Base-by-base conservation (phyloP, 1,140 invertebrate genomes). In the Atta texana region DNA sequence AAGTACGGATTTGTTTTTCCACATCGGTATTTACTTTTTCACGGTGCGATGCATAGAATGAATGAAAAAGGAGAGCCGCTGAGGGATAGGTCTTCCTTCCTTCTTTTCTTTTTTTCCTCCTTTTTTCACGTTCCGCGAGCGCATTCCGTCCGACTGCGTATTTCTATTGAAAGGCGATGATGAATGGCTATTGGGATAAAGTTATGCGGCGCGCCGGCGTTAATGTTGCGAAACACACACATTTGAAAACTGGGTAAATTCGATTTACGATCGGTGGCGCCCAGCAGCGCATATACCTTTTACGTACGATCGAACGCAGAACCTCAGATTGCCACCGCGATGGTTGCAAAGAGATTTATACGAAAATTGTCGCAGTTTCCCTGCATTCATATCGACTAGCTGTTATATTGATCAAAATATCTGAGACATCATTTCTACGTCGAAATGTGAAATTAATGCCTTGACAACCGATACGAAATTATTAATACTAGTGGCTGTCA, bases 151-250 rank as follows among this genome's bases (percentile, higher is more conserved):
- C 89, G 90, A 92, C 90, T 93, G 91, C 76, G 59, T 86, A 71
- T 86, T 88, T 84, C 92, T 92, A 94, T 94, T 91, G 92, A 94
- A 93, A 92, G 78, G 77, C 86, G 86, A 92, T 94, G 93, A 94
- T 91, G 92, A 94, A 94, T 94, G 93, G 93, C 92, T 92, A 94
- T 93, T 88, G 92, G 91, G 94, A 94, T 93, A 95, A 94, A 95
- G 93, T 93, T 93, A 94, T 93, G 90, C 91, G 93, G 86, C 88
- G 88, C 92, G 90, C 86, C 88, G 89, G 86, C 89, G 92, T 88
- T 94, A 95, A 94, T 94, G 94, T 94, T 93, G 92, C 93, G 93
- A 94, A 94, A 94, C 92, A 69, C 66, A 69, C 66, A 69, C 66
- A 88, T 89, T 92, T 92, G 86, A 92, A 93, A 93, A 90, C 90